These are phyloP conservation scores for Babylonia areolata DNA, from an alignment of 1,140 invertebrate genomes.

Conservation along the genomic window DNA sequence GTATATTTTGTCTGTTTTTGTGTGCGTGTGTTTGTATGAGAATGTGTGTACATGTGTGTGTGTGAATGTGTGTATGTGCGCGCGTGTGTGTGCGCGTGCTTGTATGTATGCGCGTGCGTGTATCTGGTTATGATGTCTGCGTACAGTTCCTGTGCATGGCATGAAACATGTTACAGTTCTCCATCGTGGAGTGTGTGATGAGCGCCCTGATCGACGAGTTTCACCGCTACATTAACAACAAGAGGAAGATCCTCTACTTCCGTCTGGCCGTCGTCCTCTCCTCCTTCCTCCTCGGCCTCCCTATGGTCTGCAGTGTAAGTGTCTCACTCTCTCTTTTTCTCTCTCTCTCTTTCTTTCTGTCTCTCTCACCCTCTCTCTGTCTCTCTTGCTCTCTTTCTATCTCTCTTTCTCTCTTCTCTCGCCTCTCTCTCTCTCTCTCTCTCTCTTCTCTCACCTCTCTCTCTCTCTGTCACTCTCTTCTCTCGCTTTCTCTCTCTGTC, in stretches of 20 bases:
- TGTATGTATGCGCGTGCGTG: too few species aligned
- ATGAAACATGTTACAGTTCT: slow-evolving; percentile 73
- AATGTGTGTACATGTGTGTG: neutral
- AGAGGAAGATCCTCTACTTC: slow-evolving; percentile 59
- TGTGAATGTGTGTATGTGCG: neutral
- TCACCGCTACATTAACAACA: slow-evolving; percentile 45
- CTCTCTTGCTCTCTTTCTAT: too few species aligned
- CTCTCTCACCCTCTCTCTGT: too few species aligned
- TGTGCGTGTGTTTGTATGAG: neutral
- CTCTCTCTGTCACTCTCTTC: too few species aligned
- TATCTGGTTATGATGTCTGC: too few species aligned
- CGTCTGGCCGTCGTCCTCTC: slow-evolving; percentile 71
- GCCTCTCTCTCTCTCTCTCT: too few species aligned
- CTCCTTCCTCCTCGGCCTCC: slow-evolving; percentile 81
- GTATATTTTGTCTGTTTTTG: neutral
- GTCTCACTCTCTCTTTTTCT: too few species aligned
- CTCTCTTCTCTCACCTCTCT: too few species aligned
- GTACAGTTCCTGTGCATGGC: too few species aligned
- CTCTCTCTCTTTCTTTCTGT: too few species aligned
- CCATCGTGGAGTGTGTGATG: slow-evolving; percentile 72
- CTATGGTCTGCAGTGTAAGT: slow-evolving; percentile 84
- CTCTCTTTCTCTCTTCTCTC: too few species aligned
- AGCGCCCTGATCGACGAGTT: slow-evolving; percentile 72
- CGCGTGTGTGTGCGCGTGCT: neutral
- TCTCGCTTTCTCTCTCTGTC: too few species aligned